These are phyloP conservation scores for Ochlodes sylvanus DNA, from an alignment of 2,888 invertebrate genomes.

Conservation along the genomic window DNA sequence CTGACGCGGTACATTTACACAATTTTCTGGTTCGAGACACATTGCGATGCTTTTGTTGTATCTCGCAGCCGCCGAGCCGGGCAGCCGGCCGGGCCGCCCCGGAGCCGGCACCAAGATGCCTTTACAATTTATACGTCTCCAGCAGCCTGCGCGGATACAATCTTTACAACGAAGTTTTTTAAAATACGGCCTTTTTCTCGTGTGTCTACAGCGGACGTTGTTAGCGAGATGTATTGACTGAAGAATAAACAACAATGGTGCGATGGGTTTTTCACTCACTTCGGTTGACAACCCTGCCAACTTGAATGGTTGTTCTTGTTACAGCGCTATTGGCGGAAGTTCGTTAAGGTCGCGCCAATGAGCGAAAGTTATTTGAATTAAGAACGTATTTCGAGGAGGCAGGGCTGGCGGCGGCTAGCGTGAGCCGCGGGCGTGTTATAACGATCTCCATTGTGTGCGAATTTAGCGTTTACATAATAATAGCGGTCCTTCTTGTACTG, in stretches of 20 bases:
- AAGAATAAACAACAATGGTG: constrained; percentile 9
- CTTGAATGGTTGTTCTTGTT: constrained; percentile 18
- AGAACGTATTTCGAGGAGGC: constrained; percentile 52
- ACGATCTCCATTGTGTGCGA: constrained; percentile 69
- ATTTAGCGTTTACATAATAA: constrained; percentile 9
- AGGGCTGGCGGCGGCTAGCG: constrained; percentile 56
- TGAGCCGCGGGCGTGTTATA: constrained; percentile 63
- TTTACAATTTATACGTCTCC: constrained; percentile 38
- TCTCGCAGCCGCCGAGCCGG: constrained; percentile 38
- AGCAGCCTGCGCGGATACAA: constrained; percentile 29
- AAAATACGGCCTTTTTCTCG: constrained; percentile 15
- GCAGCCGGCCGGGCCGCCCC: constrained; percentile 34
- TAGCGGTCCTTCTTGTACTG: background rate
- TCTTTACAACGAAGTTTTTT: constrained; percentile 21
- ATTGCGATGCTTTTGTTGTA: constrained; percentile 54
- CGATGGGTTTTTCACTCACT: background rate
- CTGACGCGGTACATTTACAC: constrained; percentile 48
- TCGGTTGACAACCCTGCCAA: background rate
- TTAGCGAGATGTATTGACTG: constrained; percentile 47
- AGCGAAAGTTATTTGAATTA: constrained; percentile 63
- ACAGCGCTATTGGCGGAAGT: constrained; percentile 61
- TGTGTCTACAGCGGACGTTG: constrained; percentile 57
- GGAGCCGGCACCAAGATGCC: constrained; percentile 38
- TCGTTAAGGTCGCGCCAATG: constrained; percentile 67
- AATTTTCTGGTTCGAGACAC: constrained; percentile 57